Conservation (phyloP, 2,113 vertebrate genomes). For the Panurus biarmicus region DNA sequence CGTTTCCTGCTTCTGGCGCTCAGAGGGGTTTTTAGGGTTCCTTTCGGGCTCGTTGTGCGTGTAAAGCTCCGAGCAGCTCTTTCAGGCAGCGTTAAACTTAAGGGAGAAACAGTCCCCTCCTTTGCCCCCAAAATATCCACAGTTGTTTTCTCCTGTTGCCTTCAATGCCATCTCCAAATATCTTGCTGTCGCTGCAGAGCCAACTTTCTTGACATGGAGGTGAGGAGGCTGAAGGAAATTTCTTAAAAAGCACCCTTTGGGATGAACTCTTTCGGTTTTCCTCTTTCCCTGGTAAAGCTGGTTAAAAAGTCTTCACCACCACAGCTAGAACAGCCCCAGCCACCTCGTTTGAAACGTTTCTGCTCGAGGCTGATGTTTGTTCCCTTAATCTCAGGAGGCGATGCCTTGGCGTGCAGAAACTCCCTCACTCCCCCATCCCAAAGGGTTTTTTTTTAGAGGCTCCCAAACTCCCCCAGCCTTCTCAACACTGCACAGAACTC, state of each 20-base stretch:
- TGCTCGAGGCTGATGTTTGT: not conserved
- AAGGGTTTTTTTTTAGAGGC: not conserved
- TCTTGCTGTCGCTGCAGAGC: not conserved
- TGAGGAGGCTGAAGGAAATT: not conserved
- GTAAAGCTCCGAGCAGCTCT: not conserved
- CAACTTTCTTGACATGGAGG: not conserved
- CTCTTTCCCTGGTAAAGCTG: not conserved
- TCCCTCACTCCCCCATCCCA: not conserved
- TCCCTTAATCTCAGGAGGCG: not conserved
- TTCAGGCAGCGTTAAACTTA: not conserved
- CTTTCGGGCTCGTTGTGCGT: fast-evolving
- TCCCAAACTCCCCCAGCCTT: not conserved
- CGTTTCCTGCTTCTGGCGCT: not conserved
- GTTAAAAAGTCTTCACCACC: not conserved
- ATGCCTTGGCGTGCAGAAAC: not conserved
- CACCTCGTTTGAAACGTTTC: not conserved
- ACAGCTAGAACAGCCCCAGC: not conserved
- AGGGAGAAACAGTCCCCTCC: not conserved
- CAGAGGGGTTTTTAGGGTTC: not conserved
- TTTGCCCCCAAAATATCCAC: not conserved
- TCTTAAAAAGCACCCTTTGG: not conserved
- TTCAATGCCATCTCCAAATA: not conserved
- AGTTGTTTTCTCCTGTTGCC: not conserved
- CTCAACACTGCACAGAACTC: not conserved
- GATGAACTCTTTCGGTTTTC: not conserved